Conservation (phyloP, 2,888 invertebrate species). For the Sympetrum striolatum region DNA sequence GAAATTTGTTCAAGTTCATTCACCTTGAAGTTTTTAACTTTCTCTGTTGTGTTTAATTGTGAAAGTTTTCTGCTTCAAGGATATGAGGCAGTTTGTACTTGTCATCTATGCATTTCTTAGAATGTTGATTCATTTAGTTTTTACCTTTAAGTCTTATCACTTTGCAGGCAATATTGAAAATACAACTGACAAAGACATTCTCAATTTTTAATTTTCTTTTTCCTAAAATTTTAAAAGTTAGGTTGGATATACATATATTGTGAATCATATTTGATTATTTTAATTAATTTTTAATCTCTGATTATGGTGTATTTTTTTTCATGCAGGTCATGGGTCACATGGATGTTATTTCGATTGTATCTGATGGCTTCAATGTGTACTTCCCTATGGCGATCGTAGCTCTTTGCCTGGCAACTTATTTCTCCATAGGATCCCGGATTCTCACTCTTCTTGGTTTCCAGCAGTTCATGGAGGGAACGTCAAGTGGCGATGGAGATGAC, state of each 20-base stretch:
- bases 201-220: too few species aligned
- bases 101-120: too few species aligned
- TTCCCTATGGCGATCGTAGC: slow-evolving; percentile 96
- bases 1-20: too few species aligned
- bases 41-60: too few species aligned
- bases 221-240: too few species aligned
- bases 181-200: too few species aligned
- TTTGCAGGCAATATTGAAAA: too few species aligned
- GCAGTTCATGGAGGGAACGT: slow-evolving; percentile 77
- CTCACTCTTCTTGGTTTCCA: slow-evolving; percentile 93
- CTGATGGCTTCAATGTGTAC: slow-evolving; percentile 98
- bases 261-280: neutral
- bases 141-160: too few species aligned
- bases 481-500: slow-evolving; percentile 74
- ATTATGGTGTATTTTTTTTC: slow-evolving; percentile 34
- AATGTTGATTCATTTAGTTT: too few species aligned
- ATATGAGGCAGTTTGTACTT: too few species aligned
- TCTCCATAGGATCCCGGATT: slow-evolving; percentile 88
- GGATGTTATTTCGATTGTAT: slow-evolving; percentile 96
- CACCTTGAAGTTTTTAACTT: too few species aligned
- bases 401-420: slow-evolving; percentile 92
- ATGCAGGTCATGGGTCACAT: slow-evolving; percentile 96
- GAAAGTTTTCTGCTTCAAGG: too few species aligned
- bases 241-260: neutral
- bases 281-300: neutral